Conservation (phyloP, 1,140 invertebrate species). For the Drosophila nebulosa region DNA sequence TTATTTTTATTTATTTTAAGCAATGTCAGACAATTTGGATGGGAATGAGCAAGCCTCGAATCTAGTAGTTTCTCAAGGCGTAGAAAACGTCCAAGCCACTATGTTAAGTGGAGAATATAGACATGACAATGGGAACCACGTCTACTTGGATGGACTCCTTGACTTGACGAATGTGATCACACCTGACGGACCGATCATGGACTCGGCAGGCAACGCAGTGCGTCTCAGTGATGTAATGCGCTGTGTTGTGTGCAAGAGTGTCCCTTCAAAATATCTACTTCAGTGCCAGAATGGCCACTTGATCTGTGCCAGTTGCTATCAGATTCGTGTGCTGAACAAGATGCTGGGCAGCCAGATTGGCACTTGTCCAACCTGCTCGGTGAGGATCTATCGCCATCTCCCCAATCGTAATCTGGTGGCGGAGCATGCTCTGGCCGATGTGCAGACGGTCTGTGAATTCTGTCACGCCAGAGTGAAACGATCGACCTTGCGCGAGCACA, state of each 20-base stretch:
- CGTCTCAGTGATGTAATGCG: neutral
- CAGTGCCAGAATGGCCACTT: slow-evolving; percentile 25
- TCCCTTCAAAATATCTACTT: neutral
- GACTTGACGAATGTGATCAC: slow-evolving; percentile 21
- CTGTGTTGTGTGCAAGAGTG: slow-evolving; percentile 9
- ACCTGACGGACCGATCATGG: neutral
- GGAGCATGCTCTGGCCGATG: neutral
- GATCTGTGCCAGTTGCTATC: slow-evolving; percentile 42
- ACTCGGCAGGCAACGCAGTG: neutral
- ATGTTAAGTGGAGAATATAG: neutral
- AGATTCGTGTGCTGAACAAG: slow-evolving; percentile 35
- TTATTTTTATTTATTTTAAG: too few species aligned
- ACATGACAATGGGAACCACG: neutral
- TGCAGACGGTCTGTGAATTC: neutral
- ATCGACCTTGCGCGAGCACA: neutral
- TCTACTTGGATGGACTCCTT: neutral
- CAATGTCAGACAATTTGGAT: too few species aligned
- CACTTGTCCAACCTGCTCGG: slow-evolving; percentile 28
- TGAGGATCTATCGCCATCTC: slow-evolving; percentile 20
- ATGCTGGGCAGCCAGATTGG: slow-evolving; percentile 7
- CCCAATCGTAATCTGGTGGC: neutral
- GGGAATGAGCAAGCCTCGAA: too few species aligned
- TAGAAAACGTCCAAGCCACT: too few species aligned
- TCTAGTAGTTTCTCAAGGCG: too few species aligned
- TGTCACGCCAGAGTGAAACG: slow-evolving; percentile 9